Percentiles rank a stretch among this genome's conserved stretches.
Evolutionary conservation across 2,888 invertebrate genomes (phyloP).

Genomic region (Sarcophaga rosellei): DNA sequence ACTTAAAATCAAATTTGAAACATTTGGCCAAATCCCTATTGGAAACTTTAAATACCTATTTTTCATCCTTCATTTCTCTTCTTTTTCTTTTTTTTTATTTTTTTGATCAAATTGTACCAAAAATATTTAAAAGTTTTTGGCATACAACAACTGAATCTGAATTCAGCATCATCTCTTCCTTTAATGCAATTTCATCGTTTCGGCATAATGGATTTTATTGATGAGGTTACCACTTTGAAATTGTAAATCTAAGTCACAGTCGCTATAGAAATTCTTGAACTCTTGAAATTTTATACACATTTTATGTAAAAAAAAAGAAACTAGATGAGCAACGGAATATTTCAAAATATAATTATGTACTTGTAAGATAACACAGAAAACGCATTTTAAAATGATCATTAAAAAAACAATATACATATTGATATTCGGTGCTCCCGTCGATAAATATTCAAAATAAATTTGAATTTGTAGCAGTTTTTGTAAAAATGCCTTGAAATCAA

Average conservation of each 20-base stretch:
- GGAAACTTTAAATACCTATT: slow-evolving; percentile 40
- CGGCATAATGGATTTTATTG: slow-evolving; percentile 28
- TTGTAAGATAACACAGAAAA: too few species aligned
- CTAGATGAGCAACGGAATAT: too few species aligned
- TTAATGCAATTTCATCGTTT: background rate
- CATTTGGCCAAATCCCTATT: slow-evolving; percentile 57
- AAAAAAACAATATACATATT: too few species aligned
- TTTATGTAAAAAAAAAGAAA: too few species aligned
- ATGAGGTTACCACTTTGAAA: background rate
- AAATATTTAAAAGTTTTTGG: slow-evolving; percentile 28
- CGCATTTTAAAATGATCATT: too few species aligned
- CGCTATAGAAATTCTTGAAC: background rate
- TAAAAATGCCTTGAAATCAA: too few species aligned
- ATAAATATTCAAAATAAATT: too few species aligned
- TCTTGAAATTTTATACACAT: too few species aligned
- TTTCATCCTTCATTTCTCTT: background rate
- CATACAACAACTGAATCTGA: background rate
- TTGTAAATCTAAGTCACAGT: too few species aligned
- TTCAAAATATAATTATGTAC: too few species aligned
- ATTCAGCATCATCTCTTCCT: background rate
- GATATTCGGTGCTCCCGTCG: too few species aligned
- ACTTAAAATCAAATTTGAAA: slow-evolving; percentile 66
- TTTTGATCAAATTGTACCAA: background rate
- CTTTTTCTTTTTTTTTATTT: background rate
- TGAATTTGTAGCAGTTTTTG: too few species aligned